These are phyloP conservation scores for Zoanthus sansibaricus DNA, from an alignment of 92 coral and sea anemone species.

Conservation along the genomic window DNA sequence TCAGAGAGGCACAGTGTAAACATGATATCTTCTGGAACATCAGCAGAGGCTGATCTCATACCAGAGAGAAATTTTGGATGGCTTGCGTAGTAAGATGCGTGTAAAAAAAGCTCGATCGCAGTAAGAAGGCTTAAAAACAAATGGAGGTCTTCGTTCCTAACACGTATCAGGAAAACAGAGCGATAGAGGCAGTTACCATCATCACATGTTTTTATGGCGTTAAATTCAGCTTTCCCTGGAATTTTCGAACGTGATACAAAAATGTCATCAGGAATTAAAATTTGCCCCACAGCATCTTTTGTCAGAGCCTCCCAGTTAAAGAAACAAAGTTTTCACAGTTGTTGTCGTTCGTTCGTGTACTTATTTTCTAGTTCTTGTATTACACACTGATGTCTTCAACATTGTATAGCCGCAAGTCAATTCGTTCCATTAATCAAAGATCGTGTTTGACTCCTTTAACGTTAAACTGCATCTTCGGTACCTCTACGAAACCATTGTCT, in stretches of 20 bases:
- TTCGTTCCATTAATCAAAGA: too few species aligned
- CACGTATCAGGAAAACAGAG: slow-evolving; percentile 36
- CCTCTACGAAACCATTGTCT: too few species aligned
- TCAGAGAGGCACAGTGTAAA: too few species aligned
- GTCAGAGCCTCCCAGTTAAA: not conserved
- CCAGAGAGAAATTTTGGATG: not conserved
- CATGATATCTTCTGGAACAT: not conserved
- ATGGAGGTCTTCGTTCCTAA: slow-evolving; percentile 40
- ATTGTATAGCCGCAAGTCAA: too few species aligned
- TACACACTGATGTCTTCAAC: too few species aligned
- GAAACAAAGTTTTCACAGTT: too few species aligned
- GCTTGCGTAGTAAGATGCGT: not conserved
- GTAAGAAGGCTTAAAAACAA: slow-evolving; percentile 20
- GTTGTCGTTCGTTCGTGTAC: too few species aligned
- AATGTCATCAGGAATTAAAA: not conserved
- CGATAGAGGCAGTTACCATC: slow-evolving; percentile 50
- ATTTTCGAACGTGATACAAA: not conserved
- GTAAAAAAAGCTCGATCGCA: not conserved
- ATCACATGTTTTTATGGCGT: not conserved
- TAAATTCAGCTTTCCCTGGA: not conserved
- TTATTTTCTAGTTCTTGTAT: too few species aligned
- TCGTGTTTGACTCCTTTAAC: too few species aligned
- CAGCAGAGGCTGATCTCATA: not conserved
- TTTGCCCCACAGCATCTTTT: not conserved
- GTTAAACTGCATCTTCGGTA: too few species aligned